phyloP scores from a whole-genome alignment of 2,113 vertebrate species.

The Dipodomys stephensi region DNA sequence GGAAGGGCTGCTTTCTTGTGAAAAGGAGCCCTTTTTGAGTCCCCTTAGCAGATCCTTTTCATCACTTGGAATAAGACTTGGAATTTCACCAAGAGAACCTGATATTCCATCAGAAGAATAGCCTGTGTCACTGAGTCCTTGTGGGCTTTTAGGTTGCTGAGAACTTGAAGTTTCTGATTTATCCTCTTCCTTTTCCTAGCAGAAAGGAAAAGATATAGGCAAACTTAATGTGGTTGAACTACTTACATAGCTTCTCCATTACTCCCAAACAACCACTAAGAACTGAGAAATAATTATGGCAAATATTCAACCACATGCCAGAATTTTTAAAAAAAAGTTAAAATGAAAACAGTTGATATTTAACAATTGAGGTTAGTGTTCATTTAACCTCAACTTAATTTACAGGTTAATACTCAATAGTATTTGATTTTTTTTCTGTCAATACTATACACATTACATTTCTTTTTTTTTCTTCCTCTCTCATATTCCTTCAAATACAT shows the following conservation, averaged over 20 bases:
- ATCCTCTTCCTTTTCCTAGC: conserved; percentile 91
- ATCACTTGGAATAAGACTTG: conserved; percentile 88
- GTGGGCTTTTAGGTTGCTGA: conserved; percentile 91
- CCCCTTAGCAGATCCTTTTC: conserved; percentile 89
- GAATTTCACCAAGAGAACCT: conserved; percentile 91
- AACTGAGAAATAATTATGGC: neutral
- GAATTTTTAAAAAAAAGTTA: neutral
- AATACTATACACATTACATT: neutral
- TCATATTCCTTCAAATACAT: conserved; percentile 10
- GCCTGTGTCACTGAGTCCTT: conserved; percentile 91
- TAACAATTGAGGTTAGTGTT: neutral
- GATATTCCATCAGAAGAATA: conserved; percentile 93
- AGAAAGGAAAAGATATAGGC: conserved; percentile 83
- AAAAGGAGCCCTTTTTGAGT: conserved; percentile 87
- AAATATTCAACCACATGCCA: neutral
- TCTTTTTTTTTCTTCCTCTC: neutral
- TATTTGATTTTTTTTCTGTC: neutral
- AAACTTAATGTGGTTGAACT: conserved; percentile 74
- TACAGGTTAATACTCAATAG: conserved; percentile 7
- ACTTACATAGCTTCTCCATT: conserved; percentile 42
- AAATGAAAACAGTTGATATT: neutral
- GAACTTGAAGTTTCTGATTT: conserved; percentile 89
- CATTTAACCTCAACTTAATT: conserved; percentile 18
- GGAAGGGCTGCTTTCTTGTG: conserved; percentile 91
- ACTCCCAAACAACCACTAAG: neutral